A percentile compares a stretch with the other conserved stretches of the same genome.
These are phyloP conservation scores for Siniperca scherzeri DNA, from an alignment of 2,797 vertebrate species.

Conservation along the genomic window DNA sequence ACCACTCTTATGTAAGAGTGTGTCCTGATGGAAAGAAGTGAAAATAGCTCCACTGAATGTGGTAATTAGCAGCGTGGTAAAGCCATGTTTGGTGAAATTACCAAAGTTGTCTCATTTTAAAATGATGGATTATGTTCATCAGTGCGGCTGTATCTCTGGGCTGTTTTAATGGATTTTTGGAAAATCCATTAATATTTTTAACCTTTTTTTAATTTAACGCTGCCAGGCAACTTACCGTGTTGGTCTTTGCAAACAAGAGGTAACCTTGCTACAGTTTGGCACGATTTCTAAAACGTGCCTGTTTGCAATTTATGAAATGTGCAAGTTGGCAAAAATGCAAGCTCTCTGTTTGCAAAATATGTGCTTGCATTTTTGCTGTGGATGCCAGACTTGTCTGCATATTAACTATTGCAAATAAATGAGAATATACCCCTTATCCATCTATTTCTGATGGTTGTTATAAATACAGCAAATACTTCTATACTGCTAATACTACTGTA, in stretches of 20 bases:
- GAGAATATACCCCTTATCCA: slow-evolving; percentile 10
- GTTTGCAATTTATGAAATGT: slow-evolving; percentile 24
- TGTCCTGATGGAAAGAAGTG: slow-evolving; percentile 22
- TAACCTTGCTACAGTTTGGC: slow-evolving; percentile 20
- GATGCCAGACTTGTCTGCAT: slow-evolving; percentile 21
- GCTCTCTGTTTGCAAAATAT: slow-evolving; percentile 24
- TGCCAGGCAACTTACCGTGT: slow-evolving; percentile 8
- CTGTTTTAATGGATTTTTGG: slow-evolving; percentile 39
- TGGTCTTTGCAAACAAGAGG: slow-evolving; percentile 15
- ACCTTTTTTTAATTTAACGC: slow-evolving; percentile 11
- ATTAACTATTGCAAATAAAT: slow-evolving; percentile 37
- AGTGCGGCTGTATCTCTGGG: slow-evolving; percentile 35
- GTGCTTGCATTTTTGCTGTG: slow-evolving; percentile 22
- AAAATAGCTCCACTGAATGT: slow-evolving; percentile 32
- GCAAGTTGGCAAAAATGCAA: slow-evolving; percentile 24
- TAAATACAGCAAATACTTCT: slow-evolving; percentile 16
- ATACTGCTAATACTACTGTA: not conserved
- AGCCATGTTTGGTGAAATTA: slow-evolving; percentile 28
- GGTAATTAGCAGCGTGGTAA: slow-evolving; percentile 32
- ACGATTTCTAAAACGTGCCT: not conserved
- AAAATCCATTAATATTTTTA: slow-evolving; percentile 31
- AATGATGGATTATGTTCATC: slow-evolving; percentile 47
- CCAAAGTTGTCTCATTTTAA: slow-evolving; percentile 48
- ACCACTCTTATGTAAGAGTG: not conserved
- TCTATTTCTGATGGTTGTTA: slow-evolving; percentile 20